A percentile compares a stretch with the other conserved stretches of the same genome.
Conservation (phyloP, 2,113 vertebrate species). For the Corythoichthys intestinalis region DNA sequence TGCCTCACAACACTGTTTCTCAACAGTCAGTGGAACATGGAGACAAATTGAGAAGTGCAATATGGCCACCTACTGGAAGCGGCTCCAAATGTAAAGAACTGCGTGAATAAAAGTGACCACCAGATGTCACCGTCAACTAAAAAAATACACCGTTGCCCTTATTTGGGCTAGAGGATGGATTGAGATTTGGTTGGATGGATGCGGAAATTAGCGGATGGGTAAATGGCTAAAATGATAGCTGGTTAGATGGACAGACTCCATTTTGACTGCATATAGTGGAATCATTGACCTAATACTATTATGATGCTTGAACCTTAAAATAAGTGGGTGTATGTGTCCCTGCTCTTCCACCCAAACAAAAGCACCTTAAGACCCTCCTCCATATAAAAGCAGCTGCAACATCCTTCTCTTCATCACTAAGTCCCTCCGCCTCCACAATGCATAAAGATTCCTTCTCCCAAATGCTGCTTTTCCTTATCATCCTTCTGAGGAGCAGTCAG, state of each 20-base stretch:
- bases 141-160: neutral
- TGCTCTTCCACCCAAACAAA: neutral
- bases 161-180: neutral
- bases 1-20: neutral
- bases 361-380: conserved; percentile 4
- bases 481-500: conserved; percentile 2
- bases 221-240: no score
- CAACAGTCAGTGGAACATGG: neutral
- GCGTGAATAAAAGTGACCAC: neutral
- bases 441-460: neutral
- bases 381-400: conserved; percentile 2
- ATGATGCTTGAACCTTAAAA: neutral
- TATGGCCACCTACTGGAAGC: neutral
- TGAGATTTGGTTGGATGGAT: neutral
- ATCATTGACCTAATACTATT: neutral
- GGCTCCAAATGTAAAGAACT: neutral
- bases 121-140: neutral
- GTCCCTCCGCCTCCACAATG: neutral
- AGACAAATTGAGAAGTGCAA: neutral
- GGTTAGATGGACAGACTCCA: no score
- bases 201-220: no score
- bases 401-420: neutral
- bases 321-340: neutral
- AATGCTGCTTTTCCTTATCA: conserved; percentile 1
- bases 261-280: neutral